Evolutionary conservation across 1,140 invertebrate species (phyloP), one percentile per base, ranked within the genome.

Genomic region (Pogonus chalceus): DNA sequence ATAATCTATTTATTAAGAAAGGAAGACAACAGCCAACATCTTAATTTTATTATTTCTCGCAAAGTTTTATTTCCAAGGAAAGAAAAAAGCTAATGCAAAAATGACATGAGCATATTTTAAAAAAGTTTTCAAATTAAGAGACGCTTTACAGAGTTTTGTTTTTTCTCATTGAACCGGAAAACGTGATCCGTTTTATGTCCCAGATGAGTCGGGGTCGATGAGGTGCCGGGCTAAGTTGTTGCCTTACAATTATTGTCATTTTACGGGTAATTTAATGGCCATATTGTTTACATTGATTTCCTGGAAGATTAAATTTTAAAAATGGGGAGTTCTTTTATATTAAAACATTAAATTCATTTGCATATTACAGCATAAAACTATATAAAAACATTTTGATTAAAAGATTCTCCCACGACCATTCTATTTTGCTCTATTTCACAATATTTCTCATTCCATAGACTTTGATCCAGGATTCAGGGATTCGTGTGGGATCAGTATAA

Each of bases 91-190:
- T 43, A 43, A 43, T 43, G 37, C 18, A 43, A 43, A 43, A 43
- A 43, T 43, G 37, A 43, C 37, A 43, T 16, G 37, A 43, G 37
- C 37, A 43, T 43, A 43, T 43, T 43, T 43, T 43, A 43, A 43
- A 43, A 43, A 43, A 43, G 37, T 43, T 43, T 43, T 43, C 18
- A 43, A 43, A 43, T 43, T 43, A 43, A 43, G 37, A 43, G 37
- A 43, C 18, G 37, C 37, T 43, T 43, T 43, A 43, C 37, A 43
- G 37, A 43, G 37, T 43, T 43, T 43, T 43, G 37, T 43, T 43
- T 43, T 43, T 43, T 43, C 7, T 12, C 37, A 43, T 43, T 43
- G 3, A 7, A 14, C 26, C 26, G 26, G 26, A 43, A 43, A 18
- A 43, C 18, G 18, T 43, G 7, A 12, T 18, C 9, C 7, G 37